Evolutionary conservation across 2,888 invertebrate species (phyloP).

Genomic region (Drosophila mimica): DNA sequence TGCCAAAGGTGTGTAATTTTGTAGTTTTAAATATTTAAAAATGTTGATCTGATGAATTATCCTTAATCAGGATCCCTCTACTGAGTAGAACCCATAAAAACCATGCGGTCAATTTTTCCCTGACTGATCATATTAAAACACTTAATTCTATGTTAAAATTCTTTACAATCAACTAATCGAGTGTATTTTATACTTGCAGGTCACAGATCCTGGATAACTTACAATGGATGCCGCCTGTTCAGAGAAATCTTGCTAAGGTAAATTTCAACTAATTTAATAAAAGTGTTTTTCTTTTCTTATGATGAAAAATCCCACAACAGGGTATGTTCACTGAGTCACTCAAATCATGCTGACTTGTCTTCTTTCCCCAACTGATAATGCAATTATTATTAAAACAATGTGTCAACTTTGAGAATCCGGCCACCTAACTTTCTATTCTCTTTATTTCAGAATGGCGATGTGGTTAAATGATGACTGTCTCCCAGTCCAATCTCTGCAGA

Average conservation of each 20-base stretch:
- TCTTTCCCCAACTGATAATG: constrained; percentile 59
- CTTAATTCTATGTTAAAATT: not conserved
- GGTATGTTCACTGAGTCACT: constrained; percentile 41
- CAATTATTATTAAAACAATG: not conserved
- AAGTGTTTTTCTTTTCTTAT: not conserved
- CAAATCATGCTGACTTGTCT: constrained; percentile 51
- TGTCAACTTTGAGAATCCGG: not conserved
- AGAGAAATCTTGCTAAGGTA: constrained; percentile 7
- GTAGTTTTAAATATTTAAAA: not conserved
- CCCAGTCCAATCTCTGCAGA: not conserved
- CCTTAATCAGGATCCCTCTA: constrained; percentile 74
- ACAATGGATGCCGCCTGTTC: not conserved
- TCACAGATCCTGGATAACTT: not conserved
- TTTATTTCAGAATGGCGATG: constrained; percentile 24
- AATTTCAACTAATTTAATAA: not conserved
- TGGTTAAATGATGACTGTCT: not conserved
- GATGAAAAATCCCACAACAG: constrained; percentile 43
- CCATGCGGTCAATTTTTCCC: constrained; percentile 68
- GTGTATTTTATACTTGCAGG: constrained; percentile 9
- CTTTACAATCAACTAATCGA: not conserved
- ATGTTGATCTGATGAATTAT: constrained; percentile 58
- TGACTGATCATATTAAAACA: constrained; percentile 38
- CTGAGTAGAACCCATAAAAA: constrained; percentile 76
- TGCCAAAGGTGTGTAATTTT: constrained; percentile 27
- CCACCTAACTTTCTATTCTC: constrained; percentile 1